phyloP scores from a whole-genome alignment of 2,113 vertebrate species.

The Centropus bengalensis region DNA sequence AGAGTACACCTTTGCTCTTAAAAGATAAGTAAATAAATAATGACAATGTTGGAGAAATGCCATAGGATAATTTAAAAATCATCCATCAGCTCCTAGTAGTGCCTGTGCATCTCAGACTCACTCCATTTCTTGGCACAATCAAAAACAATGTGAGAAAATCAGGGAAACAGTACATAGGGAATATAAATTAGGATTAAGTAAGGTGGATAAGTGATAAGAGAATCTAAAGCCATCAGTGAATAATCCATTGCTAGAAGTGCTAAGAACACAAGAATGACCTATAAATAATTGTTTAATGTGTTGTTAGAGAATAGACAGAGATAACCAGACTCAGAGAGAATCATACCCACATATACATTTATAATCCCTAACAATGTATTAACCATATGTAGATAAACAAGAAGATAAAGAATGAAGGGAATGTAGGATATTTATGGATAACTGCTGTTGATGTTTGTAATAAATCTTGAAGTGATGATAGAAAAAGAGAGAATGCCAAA shows the following conservation, averaged over 20 bases:
- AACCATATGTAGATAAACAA: background rate
- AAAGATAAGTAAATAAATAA: background rate
- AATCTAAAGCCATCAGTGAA: background rate
- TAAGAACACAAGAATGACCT: background rate
- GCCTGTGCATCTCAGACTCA: background rate
- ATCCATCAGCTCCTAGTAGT: background rate
- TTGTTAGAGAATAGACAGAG: background rate
- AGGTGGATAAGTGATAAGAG: background rate
- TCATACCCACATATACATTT: background rate
- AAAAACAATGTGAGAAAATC: background rate
- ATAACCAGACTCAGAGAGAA: background rate
- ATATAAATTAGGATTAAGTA: background rate
- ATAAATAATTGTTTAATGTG: background rate
- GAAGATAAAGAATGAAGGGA: constrained; percentile 47
- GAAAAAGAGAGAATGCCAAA: constrained; percentile 49
- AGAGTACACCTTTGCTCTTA: background rate
- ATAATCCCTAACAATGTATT: background rate
- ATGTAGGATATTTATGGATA: constrained; percentile 16
- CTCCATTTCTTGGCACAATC: background rate
- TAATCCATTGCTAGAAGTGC: background rate
- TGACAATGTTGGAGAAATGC: background rate
- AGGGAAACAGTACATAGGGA: background rate
- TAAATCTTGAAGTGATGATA: constrained; percentile 40
- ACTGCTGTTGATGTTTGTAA: constrained; percentile 39
- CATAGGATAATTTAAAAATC: background rate